Evolutionary conservation across 2,888 invertebrate species (phyloP), one percentile per base, ranked within the genome.

Genomic region (Neelides folsomi): DNA sequence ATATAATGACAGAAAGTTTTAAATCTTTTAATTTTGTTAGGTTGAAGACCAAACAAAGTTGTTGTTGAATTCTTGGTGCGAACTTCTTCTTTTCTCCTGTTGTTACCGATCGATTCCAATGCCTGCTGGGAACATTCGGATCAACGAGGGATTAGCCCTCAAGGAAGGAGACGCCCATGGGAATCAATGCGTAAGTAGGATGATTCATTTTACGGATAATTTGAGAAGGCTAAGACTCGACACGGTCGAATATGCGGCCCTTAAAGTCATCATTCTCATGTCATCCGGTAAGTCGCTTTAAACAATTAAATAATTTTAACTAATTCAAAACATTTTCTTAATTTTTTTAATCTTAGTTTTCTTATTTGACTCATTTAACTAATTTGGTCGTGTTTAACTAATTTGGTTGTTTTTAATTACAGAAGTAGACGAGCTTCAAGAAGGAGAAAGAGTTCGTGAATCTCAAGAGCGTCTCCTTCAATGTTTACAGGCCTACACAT

Each of bases 31-130:
- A 27, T n/a, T n/a, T n/a, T n/a, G n/a, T n/a, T 72, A 90, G 90
- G 94, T 94, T 71, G 95, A 95, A 73, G 95, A 95, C 75, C 95
- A 95, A 75, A 95, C 94, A 67, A 86, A 92, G 68, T 76, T 95
- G 68, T 79, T 95, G 63, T 93, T 95, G 68, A 95, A 95, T 73
- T 92, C 94, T 57, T 95, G 95, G 95, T 93, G 94, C 72, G 90
- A 92, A 73, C 74, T 92, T 66, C 72, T 92, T 63, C 77, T 92
- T 58, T 83, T 92, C 68, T 90, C 90, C 47, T 92, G 90, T 73
- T 92, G 92, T 71, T 94, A 89, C 76, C 84, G 92, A 57, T 94
- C 63, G 10, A 64, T 64, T 37, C 64, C 64, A 35, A 64, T 64
- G 64, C 60, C 62, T 41, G 53, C 57, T 16, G 64, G 63, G 43